Base-by-base conservation (phyloP, 1,140 invertebrate species). In the Eriosoma lanigerum region DNA sequence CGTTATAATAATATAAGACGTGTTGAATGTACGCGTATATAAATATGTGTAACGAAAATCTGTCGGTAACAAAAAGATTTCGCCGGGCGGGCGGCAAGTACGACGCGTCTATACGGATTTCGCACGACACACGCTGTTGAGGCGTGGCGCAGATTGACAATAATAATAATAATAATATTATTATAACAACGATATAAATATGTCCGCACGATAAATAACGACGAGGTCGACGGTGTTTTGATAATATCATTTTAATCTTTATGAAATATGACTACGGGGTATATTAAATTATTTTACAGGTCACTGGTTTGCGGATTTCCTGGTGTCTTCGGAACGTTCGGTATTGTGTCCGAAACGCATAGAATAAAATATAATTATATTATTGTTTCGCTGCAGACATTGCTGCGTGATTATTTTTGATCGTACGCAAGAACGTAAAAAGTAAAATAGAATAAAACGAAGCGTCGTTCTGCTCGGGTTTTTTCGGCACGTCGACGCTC, bases 121-220 rank as follows among this genome's bases (percentile, higher is more conserved):
- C 19, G 2, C 13, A 15, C 26, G 52, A 32, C 1, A 26, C 48
- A 32, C 24, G 12, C 12, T 8, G 50, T 19, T 12, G 32, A 76
- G 75, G 75, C 29, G 75, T 62, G 75, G 75, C 75, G 21, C n/a
- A 58, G 19, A 76, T 76, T 56, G 2, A 62, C 54, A 17, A 76
- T 24, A 56, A 52, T 54, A 32, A n/a, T 54, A n/a, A n/a, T n/a
- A n/a, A 54, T n/a, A 54, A 54, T 54, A n/a, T 54, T n/a, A 19
- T 19, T n/a, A 54, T 19, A 19, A 15, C n/a, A 54, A n/a, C 17
- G 29, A 10, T 13, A 38, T 32, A 64, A n/a, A n/a, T n/a, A 64
- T 44, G 19, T 21, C 19, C 62, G 19, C 19, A 19, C 26, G n/a
- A n/a, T n/a, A n/a, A 60, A 60, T 24, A 19, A 66, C n/a, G 21